Evolutionary conservation across 2,888 invertebrate species (phyloP).

Genomic region (Nemurella pictetii): DNA sequence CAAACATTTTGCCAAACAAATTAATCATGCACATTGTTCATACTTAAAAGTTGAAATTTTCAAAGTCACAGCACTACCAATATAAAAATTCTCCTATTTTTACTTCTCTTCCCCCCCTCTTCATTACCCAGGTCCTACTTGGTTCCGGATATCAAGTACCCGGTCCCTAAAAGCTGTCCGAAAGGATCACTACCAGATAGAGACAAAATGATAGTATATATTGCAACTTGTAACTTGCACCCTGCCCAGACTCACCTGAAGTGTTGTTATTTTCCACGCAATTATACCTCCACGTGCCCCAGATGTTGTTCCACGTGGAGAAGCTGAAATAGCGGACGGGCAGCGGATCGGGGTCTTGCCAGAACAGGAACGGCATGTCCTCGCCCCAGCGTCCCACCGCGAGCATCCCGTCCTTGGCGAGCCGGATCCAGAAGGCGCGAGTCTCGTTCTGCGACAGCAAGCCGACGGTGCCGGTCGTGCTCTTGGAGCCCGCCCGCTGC

Average conservation of each 20-base stretch:
- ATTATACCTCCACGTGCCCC: slow-evolving; percentile 60
- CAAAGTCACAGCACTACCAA: too few relatives aligned
- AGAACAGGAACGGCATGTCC: slow-evolving; percentile 61
- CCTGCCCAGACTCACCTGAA: slow-evolving; percentile 20
- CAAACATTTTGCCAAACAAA: too few relatives aligned
- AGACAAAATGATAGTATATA: not conserved
- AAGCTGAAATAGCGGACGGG: slow-evolving; percentile 68
- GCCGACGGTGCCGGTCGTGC: slow-evolving; percentile 58
- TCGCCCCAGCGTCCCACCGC: slow-evolving; percentile 67
- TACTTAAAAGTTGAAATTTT: too few relatives aligned
- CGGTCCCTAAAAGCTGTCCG: too few relatives aligned
- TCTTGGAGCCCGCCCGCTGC: slow-evolving; percentile 61
- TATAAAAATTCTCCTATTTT: too few relatives aligned
- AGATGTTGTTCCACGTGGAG: slow-evolving; percentile 66
- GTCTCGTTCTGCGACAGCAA: slow-evolving; percentile 65
- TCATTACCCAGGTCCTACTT: too few relatives aligned
- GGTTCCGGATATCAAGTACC: too few relatives aligned
- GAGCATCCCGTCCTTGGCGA: slow-evolving; percentile 62
- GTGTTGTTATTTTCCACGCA: not conserved
- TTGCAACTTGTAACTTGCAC: too few relatives aligned
- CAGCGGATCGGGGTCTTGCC: slow-evolving; percentile 63
- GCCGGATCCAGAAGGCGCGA: slow-evolving; percentile 67
- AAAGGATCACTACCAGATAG: not conserved
- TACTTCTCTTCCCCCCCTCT: too few relatives aligned
- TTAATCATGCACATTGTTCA: too few relatives aligned